phyloP scores from a whole-genome alignment of 2,113 vertebrate species.

The Martes martes region DNA sequence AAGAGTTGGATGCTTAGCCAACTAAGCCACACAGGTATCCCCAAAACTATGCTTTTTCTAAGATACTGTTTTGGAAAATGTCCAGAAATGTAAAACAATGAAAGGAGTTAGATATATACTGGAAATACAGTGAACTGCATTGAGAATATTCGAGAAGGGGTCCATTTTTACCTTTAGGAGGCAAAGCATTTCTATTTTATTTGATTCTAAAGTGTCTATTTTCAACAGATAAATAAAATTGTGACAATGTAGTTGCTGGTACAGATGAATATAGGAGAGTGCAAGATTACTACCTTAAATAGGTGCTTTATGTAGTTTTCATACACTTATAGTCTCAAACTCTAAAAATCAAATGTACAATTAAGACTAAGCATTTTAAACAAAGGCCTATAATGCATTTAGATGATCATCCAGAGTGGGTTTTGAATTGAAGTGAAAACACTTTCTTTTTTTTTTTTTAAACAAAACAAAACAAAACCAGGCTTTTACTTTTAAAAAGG shows the following conservation, averaged over 20 bases:
- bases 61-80: not conserved
- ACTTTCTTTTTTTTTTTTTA: not conserved
- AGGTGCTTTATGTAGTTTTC: conserved; percentile 14
- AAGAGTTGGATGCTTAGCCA: not conserved
- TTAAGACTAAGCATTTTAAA: conserved; percentile 22
- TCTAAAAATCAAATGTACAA: conserved; percentile 41
- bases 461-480: not conserved
- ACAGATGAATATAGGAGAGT: conserved; percentile 33
- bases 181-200: conserved; percentile 22
- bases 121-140: not conserved
- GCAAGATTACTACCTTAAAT: not conserved
- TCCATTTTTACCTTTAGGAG: not conserved
- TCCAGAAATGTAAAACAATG: not conserved
- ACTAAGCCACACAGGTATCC: not conserved
- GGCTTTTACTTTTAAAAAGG: conserved; percentile 15
- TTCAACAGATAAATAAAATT: not conserved
- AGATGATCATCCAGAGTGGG: not conserved
- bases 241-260: not conserved
- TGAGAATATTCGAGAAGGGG: not conserved
- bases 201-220: not conserved
- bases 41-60: not conserved
- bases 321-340: not conserved
- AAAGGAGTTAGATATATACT: not conserved
- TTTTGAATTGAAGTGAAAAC: conserved; percentile 8
- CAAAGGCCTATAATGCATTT: not conserved